Evolutionary conservation across 2,888 invertebrate genomes (phyloP).

Genomic region (Epinotia ramella): DNA sequence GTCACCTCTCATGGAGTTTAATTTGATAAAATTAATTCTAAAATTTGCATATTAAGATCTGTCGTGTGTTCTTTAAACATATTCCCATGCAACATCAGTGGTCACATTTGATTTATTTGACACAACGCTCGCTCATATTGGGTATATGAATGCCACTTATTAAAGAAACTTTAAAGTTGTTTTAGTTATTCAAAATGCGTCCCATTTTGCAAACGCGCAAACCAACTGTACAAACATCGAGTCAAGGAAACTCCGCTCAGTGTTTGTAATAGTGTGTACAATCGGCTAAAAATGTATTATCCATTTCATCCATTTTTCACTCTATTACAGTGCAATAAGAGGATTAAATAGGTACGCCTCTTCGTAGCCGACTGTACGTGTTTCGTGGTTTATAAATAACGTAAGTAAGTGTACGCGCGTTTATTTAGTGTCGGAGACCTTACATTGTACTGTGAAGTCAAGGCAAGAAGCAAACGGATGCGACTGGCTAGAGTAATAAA

Average conservation of each 20-base stretch:
- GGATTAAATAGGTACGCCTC: not conserved
- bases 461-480: conserved; percentile 41
- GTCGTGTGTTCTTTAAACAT: too few species aligned
- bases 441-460: conserved; percentile 43
- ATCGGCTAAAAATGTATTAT: not conserved
- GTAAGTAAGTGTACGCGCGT: not conserved
- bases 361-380: conserved; percentile 8
- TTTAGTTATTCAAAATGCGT: conserved; percentile 32
- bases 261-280: conserved; percentile 17
- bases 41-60: too few species aligned
- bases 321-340: not conserved
- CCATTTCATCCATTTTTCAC: not conserved
- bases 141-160: too few species aligned
- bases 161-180: not conserved
- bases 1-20: not conserved
- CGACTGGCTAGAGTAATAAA: not conserved
- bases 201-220: conserved; percentile 27
- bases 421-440: conserved; percentile 41
- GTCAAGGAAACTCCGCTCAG: conserved; percentile 28
- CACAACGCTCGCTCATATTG: too few species aligned
- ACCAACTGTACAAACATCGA: conserved; percentile 40
- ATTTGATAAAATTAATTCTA: too few species aligned
- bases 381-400: conserved; percentile 42
- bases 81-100: too few species aligned
- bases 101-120: too few species aligned